Conservation (phyloP, 2,888 invertebrate genomes). For the Eupsilia transversa region DNA sequence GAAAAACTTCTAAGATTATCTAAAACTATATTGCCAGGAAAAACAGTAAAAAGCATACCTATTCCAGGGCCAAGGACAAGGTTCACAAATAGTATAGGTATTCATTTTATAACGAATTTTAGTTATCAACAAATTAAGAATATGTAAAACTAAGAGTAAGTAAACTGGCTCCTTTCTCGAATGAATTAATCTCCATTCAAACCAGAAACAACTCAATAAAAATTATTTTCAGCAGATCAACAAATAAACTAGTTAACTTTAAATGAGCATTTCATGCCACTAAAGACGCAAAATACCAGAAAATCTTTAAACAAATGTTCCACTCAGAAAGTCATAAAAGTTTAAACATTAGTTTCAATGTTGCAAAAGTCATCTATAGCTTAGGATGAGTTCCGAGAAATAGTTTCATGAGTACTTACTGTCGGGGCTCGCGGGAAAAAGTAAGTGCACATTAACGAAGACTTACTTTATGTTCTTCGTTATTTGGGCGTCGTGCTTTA, state of each 20-base stretch:
- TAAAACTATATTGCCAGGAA: neutral
- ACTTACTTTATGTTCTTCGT: conserved; percentile 46
- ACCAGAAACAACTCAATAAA: neutral
- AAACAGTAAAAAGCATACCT: neutral
- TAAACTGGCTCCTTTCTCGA: neutral
- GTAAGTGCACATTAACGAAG: conserved; percentile 56
- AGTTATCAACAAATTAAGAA: too few species aligned
- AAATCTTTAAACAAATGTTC: conserved; percentile 41
- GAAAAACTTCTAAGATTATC: neutral
- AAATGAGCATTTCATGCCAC: conserved; percentile 9
- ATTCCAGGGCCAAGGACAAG: neutral
- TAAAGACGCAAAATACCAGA: conserved; percentile 33
- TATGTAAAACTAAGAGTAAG: too few species aligned
- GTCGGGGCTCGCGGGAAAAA: conserved; percentile 37
- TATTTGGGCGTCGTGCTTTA: conserved; percentile 11
- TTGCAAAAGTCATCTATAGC: conserved; percentile 45
- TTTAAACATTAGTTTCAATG: conserved; percentile 46
- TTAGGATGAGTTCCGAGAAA: conserved; percentile 41
- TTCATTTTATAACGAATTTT: neutral
- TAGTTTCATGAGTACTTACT: conserved; percentile 46
- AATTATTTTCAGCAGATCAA: neutral
- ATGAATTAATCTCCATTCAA: neutral
- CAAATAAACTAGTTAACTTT: conserved; percentile 1
- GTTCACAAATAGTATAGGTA: neutral
- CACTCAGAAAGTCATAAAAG: conserved; percentile 31